Evolutionary conservation across 2,888 invertebrate species (phyloP).

Genomic region (Thalpophila matura): DNA sequence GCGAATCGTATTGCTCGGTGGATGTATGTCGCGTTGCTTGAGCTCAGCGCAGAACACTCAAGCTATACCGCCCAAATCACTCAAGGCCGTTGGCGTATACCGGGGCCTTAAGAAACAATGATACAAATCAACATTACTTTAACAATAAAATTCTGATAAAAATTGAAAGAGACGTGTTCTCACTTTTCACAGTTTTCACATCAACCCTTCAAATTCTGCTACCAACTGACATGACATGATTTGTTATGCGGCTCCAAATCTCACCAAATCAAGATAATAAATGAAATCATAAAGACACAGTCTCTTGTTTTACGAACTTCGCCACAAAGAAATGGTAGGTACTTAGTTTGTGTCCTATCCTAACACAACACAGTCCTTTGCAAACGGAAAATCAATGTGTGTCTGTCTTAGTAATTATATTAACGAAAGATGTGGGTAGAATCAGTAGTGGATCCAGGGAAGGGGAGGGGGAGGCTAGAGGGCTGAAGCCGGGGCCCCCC

Average conservation of each 20-base stretch:
- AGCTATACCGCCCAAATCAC: too few species aligned
- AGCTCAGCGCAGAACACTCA: too few species aligned
- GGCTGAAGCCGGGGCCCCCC: too few species aligned
- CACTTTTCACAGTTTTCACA: too few species aligned
- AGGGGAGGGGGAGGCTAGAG: not conserved
- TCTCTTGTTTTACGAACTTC: conserved; percentile 12
- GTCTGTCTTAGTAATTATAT: conserved; percentile 1
- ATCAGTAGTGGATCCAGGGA: not conserved
- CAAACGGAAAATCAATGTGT: conserved; percentile 18
- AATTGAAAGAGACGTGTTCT: too few species aligned
- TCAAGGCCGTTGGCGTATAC: too few species aligned
- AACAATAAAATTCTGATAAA: too few species aligned
- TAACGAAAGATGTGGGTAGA: conserved; percentile 1
- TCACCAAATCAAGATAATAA: conserved; percentile 35
- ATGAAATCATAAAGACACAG: conserved; percentile 19
- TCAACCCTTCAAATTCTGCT: not conserved
- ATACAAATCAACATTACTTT: too few species aligned
- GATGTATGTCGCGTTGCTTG: too few species aligned
- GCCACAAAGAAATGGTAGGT: conserved; percentile 3
- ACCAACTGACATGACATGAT: not conserved
- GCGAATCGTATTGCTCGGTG: too few species aligned
- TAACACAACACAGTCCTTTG: conserved; percentile 40
- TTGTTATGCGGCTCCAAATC: conserved; percentile 4
- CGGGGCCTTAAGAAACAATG: too few species aligned
- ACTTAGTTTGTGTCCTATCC: conserved; percentile 42